phyloP scores from a whole-genome alignment of 2,797 vertebrate genomes.

The Myioborus melanocephalus region DNA sequence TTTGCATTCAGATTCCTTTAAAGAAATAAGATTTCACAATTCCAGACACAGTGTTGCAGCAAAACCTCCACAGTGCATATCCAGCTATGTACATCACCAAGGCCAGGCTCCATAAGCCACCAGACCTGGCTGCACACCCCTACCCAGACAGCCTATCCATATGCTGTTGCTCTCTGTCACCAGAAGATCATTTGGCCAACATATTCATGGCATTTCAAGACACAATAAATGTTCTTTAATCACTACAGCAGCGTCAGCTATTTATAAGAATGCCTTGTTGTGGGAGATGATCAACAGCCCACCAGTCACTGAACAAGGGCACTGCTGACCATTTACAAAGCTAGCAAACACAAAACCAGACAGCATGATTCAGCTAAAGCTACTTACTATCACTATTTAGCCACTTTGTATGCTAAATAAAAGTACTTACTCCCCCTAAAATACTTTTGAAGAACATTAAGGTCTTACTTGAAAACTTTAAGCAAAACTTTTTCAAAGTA shows the following conservation, averaged over 20 bases:
- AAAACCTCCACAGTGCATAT: not conserved
- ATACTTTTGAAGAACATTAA: not conserved
- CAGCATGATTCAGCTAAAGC: not conserved
- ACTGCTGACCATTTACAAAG: not conserved
- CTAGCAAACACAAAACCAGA: not conserved
- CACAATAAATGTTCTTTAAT: not conserved
- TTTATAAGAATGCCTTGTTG: not conserved
- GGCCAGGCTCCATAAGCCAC: not conserved
- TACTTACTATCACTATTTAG: not conserved
- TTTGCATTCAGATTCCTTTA: not conserved
- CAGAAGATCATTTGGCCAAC: not conserved
- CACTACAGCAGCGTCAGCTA: not conserved
- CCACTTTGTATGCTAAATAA: not conserved
- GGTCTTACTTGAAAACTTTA: not conserved
- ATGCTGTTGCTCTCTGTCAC: not conserved
- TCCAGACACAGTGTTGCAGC: not conserved
- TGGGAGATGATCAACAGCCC: not conserved
- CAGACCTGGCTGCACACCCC: rapidly evolving
- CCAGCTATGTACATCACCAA: rapidly evolving
- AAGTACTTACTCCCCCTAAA: not conserved
- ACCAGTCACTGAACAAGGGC: not conserved
- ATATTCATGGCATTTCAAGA: not conserved
- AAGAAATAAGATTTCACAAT: not conserved
- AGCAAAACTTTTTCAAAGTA: not conserved
- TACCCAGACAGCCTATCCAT: not conserved